Conservation (phyloP, 1,140 invertebrate species). For the Drosophila pallidifrons region DNA sequence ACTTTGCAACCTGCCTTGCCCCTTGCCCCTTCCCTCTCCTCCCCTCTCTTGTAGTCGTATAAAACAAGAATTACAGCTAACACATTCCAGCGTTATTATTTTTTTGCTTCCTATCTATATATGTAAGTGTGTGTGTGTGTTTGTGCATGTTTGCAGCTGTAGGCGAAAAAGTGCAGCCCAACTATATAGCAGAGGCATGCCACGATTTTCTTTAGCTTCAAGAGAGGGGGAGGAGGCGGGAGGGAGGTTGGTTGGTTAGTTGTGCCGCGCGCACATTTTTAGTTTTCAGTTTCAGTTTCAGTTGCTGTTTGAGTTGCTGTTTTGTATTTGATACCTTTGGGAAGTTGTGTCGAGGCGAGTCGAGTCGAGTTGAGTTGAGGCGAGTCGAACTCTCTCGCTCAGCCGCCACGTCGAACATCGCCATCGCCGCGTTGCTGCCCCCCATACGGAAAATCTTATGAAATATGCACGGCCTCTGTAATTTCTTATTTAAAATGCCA, state of each 20-base stretch:
- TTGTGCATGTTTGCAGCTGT: constrained; percentile 38
- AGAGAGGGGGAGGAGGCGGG: too few species aligned
- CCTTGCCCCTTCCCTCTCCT: neutral
- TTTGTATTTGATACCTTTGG: constrained; percentile 80
- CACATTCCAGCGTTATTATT: constrained; percentile 74
- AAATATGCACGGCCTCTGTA: constrained; percentile 84
- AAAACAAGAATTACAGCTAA: constrained; percentile 79
- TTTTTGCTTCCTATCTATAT: constrained; percentile 34
- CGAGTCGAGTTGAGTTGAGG: constrained; percentile 28
- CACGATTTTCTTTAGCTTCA: constrained; percentile 69
- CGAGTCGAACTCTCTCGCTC: constrained; percentile 45
- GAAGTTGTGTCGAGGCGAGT: constrained; percentile 48
- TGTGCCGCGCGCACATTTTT: constrained; percentile 44
- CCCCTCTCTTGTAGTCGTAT: constrained; percentile 21
- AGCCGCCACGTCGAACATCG: constrained; percentile 68
- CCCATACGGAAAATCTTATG: constrained; percentile 80
- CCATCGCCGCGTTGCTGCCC: constrained; percentile 10
- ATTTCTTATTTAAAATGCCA: constrained; percentile 85
- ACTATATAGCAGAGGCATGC: constrained; percentile 56
- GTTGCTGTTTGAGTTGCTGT: constrained; percentile 49
- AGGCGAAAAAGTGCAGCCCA: constrained; percentile 62
- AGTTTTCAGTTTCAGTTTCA: constrained; percentile 55
- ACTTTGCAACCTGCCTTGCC: constrained; percentile 33
- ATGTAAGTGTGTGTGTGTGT: constrained; percentile 5
- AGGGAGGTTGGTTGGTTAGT: neutral